Percentiles rank a stretch among this genome's conserved stretches.
phyloP scores from a whole-genome alignment of 2,113 vertebrate genomes.

The Phyllostomus hastatus region DNA sequence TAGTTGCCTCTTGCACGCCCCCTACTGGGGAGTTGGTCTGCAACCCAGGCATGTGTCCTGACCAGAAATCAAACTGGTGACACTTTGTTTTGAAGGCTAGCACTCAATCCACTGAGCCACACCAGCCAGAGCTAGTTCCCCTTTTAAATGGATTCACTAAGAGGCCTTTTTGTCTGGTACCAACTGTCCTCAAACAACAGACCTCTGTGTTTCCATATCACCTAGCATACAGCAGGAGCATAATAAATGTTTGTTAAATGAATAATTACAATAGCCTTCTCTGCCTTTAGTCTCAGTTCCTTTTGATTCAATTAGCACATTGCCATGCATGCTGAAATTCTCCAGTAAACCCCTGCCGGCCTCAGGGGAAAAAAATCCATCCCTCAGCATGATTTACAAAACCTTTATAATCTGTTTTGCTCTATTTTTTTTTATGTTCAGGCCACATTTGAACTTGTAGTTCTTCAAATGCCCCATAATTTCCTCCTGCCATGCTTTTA shows the following conservation, averaged over 20 bases:
- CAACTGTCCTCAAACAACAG: background rate
- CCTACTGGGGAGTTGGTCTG: too few species aligned
- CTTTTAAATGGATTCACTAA: slow-evolving; percentile 23
- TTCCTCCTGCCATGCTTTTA: background rate
- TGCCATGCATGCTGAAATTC: background rate
- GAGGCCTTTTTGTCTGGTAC: background rate
- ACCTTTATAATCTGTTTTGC: background rate
- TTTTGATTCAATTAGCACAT: background rate
- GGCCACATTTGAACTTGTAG: background rate
- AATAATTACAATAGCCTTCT: background rate
- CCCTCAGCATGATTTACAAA: background rate
- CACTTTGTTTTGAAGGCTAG: too few species aligned
- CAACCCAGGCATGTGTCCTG: too few species aligned
- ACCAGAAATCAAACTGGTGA: too few species aligned
- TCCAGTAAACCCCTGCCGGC: background rate
- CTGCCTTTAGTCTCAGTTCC: background rate
- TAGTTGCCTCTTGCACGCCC: too few species aligned
- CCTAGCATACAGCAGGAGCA: background rate
- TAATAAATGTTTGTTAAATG: slow-evolving; percentile 15
- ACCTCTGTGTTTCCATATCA: background rate
- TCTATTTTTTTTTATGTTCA: background rate
- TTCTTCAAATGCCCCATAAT: background rate
- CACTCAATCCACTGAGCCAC: too few species aligned
- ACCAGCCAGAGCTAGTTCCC: background rate
- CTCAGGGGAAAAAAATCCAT: background rate